Percentiles rank a stretch among this genome's conserved stretches.
Conservation (phyloP, 2,888 invertebrate genomes). For the Physocephala rufipes region DNA sequence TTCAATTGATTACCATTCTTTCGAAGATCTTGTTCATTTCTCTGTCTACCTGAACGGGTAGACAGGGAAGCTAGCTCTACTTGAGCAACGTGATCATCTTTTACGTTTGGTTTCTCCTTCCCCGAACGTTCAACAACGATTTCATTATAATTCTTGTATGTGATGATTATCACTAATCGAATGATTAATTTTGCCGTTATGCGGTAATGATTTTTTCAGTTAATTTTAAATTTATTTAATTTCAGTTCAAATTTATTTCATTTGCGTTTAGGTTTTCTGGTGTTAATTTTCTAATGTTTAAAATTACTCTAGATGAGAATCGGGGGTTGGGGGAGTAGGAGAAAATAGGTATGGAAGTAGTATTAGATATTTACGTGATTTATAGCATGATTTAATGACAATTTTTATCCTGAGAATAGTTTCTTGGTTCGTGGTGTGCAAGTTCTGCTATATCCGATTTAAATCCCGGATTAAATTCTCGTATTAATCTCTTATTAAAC, state of each 20-base stretch:
- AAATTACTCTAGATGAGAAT: background rate
- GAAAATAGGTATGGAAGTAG: background rate
- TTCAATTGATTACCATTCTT: background rate
- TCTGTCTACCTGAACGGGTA: no score
- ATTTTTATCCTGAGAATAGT: no score
- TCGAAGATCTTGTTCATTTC: no score
- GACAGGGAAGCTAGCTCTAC: no score
- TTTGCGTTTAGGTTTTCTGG: background rate
- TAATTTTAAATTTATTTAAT: background rate
- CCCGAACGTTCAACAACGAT: no score
- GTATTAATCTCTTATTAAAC: no score
- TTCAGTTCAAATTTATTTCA: constrained; percentile 12
- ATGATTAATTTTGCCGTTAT: constrained; percentile 33
- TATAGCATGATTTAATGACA: no score
- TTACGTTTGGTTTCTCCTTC: no score
- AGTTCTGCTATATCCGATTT: no score
- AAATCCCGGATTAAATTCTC: no score
- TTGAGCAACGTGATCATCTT: no score
- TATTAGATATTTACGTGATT: background rate
- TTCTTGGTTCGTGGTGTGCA: no score
- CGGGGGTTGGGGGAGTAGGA: background rate
- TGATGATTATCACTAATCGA: constrained; percentile 24
- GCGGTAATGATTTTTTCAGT: constrained; percentile 1
- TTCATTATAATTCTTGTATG: constrained; percentile 30
- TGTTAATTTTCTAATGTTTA: constrained; percentile 1